Conservation (phyloP, 1,140 invertebrate species). For the Lethrus apterus region DNA sequence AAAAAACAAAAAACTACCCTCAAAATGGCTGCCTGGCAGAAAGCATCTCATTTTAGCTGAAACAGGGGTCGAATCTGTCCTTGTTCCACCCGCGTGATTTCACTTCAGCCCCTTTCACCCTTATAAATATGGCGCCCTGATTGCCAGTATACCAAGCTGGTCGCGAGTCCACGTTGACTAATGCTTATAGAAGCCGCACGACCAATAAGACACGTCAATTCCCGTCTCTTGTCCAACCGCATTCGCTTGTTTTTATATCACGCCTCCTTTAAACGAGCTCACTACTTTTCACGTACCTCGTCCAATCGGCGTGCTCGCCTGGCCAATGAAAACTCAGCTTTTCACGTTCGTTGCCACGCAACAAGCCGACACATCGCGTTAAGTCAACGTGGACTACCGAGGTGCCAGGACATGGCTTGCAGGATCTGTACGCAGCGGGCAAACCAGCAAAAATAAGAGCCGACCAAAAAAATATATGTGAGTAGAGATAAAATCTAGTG, state of each 20-base stretch:
- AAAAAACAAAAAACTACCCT: constrained; percentile 41
- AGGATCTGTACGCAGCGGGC: constrained; percentile 39
- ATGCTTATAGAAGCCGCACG: constrained; percentile 8
- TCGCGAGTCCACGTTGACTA: constrained; percentile 35
- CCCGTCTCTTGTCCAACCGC: constrained; percentile 18
- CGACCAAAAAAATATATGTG: constrained; percentile 41
- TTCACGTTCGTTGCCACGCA: constrained; percentile 30
- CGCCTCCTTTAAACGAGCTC: constrained; percentile 35
- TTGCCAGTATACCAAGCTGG: constrained; percentile 41
- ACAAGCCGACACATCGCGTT: constrained; percentile 26
- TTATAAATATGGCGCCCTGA: constrained; percentile 44
- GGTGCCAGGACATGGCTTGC: constrained; percentile 41
- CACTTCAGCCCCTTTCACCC: constrained; percentile 41
- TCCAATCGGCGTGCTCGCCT: constrained; percentile 24
- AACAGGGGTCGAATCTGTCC: constrained; percentile 40
- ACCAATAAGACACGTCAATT: constrained; percentile 21
- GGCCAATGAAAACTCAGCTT: constrained; percentile 23
- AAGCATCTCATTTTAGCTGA: constrained; percentile 43
- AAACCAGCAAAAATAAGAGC: constrained; percentile 42
- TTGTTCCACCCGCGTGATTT: constrained; percentile 42
- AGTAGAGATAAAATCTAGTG: constrained; percentile 41
- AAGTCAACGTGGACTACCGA: constrained; percentile 38
- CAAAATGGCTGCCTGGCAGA: constrained; percentile 44
- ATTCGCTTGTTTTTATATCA: constrained; percentile 6
- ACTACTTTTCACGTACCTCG: constrained; percentile 14